A percentile compares a stretch with the other conserved stretches of the same genome.
phyloP scores from a whole-genome alignment of 2,797 vertebrate species.

The Bradypus variegatus region DNA sequence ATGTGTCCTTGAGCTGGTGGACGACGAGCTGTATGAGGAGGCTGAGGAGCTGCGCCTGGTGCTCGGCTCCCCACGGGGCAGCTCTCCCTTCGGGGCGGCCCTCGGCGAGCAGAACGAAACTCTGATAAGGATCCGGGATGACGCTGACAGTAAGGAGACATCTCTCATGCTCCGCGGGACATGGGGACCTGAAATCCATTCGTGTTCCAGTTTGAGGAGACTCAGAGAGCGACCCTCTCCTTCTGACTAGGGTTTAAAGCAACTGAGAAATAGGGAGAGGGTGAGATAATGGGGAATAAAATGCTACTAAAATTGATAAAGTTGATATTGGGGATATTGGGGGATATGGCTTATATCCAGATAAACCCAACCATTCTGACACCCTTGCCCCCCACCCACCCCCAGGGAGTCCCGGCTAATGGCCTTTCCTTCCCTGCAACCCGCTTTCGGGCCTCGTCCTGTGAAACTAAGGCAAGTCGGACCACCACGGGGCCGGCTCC shows the following conservation, averaged over 20 bases:
- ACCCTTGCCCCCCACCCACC: too few relatives aligned
- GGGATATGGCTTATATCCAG: not conserved
- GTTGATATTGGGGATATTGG: not conserved
- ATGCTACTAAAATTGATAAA: not conserved
- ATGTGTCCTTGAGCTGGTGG: slow-evolving; percentile 81
- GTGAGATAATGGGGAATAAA: not conserved
- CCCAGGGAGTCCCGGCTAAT: too few relatives aligned
- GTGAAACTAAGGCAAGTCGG: not conserved
- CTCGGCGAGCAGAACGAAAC: slow-evolving; percentile 87
- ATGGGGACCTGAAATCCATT: not conserved
- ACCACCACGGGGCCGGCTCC: fast-evolving
- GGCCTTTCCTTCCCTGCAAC: not conserved
- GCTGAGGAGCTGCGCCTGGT: slow-evolving; percentile 89
- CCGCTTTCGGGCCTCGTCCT: not conserved
- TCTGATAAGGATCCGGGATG: slow-evolving; percentile 85
- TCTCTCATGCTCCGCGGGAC: not conserved
- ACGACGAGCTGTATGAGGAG: slow-evolving; percentile 86
- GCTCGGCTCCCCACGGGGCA: slow-evolving; percentile 84
- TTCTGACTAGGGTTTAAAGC: not conserved
- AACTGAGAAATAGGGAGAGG: not conserved
- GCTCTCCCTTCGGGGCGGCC: slow-evolving; percentile 85
- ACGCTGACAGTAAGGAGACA: slow-evolving; percentile 85
- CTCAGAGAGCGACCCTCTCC: not conserved
- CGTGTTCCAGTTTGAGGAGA: not conserved
- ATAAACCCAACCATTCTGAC: not conserved